phyloP scores from a whole-genome alignment of 2,888 invertebrate species.

The Pyrrhosoma nymphula region DNA sequence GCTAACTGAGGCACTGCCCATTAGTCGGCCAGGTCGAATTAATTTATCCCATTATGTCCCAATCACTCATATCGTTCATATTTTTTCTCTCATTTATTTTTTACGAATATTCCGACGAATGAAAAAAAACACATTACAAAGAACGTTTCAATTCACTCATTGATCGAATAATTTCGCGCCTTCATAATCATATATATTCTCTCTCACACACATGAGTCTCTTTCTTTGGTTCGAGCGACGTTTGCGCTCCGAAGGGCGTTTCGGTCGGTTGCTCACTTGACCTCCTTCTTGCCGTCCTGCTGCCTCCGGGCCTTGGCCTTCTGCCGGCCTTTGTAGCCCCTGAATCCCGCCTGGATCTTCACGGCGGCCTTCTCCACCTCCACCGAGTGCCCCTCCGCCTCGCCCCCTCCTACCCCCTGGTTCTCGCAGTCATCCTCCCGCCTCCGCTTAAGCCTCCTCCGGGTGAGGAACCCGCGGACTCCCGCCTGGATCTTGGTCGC shows the following conservation, averaged over 20 bases:
- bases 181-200: background rate
- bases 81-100: background rate
- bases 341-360: constrained; percentile 71
- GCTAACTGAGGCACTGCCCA: background rate
- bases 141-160: background rate
- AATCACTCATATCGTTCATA: background rate
- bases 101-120: background rate
- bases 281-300: constrained; percentile 27
- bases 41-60: background rate
- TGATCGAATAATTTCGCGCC: background rate
- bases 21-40: background rate
- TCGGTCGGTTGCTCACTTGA: constrained; percentile 45
- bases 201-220: background rate
- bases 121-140: background rate
- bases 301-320: constrained; percentile 68
- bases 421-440: constrained; percentile 67
- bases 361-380: constrained; percentile 69
- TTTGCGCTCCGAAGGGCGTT: background rate
- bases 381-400: background rate
- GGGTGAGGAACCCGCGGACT: constrained; percentile 78
- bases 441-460: constrained; percentile 63
- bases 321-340: constrained; percentile 70
- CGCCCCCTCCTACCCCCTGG: background rate
- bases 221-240: background rate
- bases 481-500: constrained; percentile 81